phyloP scores from a whole-genome alignment of 2,113 vertebrate species.

The Pachycephala philippinensis region DNA sequence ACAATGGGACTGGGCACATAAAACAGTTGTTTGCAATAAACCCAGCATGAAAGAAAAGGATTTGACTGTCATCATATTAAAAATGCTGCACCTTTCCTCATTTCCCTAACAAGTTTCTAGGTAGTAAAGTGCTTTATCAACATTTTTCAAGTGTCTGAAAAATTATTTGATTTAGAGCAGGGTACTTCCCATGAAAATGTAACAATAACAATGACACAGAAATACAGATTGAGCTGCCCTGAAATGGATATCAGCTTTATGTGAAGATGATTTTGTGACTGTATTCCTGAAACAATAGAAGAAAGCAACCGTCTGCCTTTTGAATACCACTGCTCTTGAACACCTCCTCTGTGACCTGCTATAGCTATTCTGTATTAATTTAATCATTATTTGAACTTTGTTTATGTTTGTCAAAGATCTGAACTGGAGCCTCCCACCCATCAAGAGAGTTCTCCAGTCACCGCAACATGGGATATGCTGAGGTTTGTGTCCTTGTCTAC shows the following conservation, averaged over 20 bases:
- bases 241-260: background rate
- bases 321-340: background rate
- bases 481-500: background rate
- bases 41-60: background rate
- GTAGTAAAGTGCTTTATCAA: background rate
- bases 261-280: background rate
- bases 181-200: background rate
- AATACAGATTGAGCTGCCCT: background rate
- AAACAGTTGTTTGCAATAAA: background rate
- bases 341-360: background rate
- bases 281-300: background rate
- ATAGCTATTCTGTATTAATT: background rate
- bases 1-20: background rate
- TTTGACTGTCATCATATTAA: background rate
- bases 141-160: background rate
- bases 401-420: background rate
- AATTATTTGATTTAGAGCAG: background rate
- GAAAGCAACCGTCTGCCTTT: background rate
- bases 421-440: background rate
- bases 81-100: background rate
- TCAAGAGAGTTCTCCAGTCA: too few relatives aligned
- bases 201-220: background rate
- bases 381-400: background rate
- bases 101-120: background rate
- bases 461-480: background rate